Evolutionary conservation across 2,888 invertebrate species (phyloP).

Genomic region (Euproctis similis): DNA sequence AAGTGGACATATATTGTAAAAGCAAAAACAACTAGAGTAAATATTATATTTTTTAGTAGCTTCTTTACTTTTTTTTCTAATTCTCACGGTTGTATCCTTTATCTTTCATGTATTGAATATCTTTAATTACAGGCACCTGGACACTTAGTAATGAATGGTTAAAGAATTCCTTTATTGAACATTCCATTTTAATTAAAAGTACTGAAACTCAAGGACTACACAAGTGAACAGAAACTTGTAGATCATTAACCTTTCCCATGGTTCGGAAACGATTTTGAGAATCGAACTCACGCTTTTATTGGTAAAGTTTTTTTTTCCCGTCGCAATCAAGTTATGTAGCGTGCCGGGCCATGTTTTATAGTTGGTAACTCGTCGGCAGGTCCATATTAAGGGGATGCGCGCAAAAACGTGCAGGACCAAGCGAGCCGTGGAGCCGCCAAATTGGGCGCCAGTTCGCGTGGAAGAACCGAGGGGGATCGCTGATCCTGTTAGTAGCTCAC

Average conservation of each 20-base stretch:
- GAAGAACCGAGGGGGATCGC: conserved; percentile 36
- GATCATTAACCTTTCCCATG: conserved; percentile 26
- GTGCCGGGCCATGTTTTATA: conserved; percentile 27
- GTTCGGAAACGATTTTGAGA: conserved; percentile 14
- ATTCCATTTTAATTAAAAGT: conserved; percentile 18
- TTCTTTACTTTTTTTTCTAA: too few species aligned
- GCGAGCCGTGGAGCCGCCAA: conserved; percentile 39
- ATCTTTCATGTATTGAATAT: too few species aligned
- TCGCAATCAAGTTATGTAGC: conserved; percentile 24
- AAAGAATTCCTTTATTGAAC: conserved; percentile 25
- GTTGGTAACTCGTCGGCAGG: conserved; percentile 24
- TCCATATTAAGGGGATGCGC: conserved; percentile 43
- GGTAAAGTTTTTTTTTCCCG: conserved; percentile 28
- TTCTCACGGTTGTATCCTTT: too few species aligned
- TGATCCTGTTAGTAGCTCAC: conserved; percentile 43
- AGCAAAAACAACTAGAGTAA: too few species aligned
- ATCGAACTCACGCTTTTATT: conserved; percentile 30
- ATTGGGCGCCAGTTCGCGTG: conserved; percentile 51
- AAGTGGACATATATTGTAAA: too few species aligned
- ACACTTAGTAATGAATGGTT: background rate
- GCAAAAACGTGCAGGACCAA: conserved; percentile 49
- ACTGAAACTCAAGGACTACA: conserved; percentile 18
- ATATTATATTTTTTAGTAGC: too few species aligned
- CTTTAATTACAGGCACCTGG: too few species aligned
- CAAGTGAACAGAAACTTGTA: conserved; percentile 19